Conservation (phyloP, 2,113 vertebrate genomes). For the Accipiter virgatus region DNA sequence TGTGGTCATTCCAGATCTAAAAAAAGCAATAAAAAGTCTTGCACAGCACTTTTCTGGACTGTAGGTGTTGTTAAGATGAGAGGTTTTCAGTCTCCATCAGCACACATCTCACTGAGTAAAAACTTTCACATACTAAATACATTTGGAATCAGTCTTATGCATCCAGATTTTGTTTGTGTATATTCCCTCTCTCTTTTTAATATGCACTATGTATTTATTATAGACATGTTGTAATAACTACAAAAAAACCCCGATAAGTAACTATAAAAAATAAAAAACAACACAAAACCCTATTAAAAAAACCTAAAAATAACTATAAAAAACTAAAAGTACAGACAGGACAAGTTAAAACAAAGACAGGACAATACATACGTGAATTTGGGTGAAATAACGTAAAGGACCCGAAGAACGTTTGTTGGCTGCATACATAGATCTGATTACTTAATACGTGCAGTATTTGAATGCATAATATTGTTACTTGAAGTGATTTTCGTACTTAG, state of each 20-base stretch:
- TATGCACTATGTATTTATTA: not conserved
- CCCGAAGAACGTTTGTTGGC: not conserved
- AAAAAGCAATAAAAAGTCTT: not conserved
- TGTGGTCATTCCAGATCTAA: not conserved
- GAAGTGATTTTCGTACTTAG: not conserved
- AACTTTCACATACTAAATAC: not conserved
- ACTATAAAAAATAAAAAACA: not conserved
- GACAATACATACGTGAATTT: fast-evolving
- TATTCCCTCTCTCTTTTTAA: not conserved
- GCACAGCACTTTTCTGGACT: not conserved
- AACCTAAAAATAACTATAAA: not conserved
- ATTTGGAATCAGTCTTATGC: not conserved
- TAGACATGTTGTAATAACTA: not conserved
- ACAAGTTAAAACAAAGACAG: not conserved
- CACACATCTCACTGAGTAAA: not conserved
- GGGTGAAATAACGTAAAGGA: not conserved
- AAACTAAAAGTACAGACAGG: not conserved
- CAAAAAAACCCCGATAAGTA: not conserved
- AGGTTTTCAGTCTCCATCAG: not conserved
- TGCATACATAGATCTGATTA: not conserved
- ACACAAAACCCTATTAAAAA: not conserved
- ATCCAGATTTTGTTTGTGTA: not conserved
- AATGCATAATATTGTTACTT: not conserved
- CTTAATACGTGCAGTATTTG: not conserved
- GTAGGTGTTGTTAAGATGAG: not conserved